Conservation (phyloP, 2,113 vertebrate genomes). For the Cnemophilus loriae region DNA sequence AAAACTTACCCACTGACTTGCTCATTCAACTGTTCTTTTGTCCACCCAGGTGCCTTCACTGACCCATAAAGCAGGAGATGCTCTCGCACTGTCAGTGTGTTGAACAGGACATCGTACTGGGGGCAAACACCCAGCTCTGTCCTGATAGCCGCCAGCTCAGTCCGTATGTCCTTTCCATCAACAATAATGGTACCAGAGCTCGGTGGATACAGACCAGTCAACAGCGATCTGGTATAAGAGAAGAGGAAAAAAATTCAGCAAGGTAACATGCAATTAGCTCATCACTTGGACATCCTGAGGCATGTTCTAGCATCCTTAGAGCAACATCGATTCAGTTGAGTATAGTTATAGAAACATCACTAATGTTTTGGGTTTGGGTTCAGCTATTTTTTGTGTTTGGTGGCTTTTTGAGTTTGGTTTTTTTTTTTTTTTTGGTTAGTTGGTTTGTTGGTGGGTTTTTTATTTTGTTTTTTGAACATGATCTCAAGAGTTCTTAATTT, state of each 20-base stretch:
- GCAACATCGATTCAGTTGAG: background rate
- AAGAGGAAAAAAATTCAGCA: background rate
- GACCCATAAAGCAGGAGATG: slow-evolving; percentile 85
- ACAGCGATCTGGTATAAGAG: slow-evolving; percentile 83
- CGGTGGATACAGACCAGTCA: slow-evolving; percentile 82
- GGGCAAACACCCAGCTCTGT: slow-evolving; percentile 85
- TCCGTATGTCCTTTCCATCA: slow-evolving; percentile 79
- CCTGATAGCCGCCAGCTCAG: slow-evolving; percentile 74
- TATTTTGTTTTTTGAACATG: background rate
- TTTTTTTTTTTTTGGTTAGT: background rate
- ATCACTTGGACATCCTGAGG: background rate
- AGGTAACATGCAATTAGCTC: background rate
- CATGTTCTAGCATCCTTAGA: background rate
- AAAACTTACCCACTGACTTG: slow-evolving; percentile 51
- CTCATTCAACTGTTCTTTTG: slow-evolving; percentile 1
- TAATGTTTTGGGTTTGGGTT: background rate
- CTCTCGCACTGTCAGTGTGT: slow-evolving; percentile 79
- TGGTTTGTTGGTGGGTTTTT: background rate
- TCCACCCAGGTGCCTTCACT: slow-evolving; percentile 60
- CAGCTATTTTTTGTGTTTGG: background rate
- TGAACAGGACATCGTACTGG: slow-evolving; percentile 84
- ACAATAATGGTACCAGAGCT: slow-evolving; percentile 84
- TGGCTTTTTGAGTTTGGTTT: background rate
- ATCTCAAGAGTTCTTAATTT: background rate
- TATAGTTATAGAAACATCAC: background rate